Percentiles rank a stretch among this genome's conserved stretches.
Conservation (phyloP, 2,797 vertebrate genomes). For the Molossus alvarezi region DNA sequence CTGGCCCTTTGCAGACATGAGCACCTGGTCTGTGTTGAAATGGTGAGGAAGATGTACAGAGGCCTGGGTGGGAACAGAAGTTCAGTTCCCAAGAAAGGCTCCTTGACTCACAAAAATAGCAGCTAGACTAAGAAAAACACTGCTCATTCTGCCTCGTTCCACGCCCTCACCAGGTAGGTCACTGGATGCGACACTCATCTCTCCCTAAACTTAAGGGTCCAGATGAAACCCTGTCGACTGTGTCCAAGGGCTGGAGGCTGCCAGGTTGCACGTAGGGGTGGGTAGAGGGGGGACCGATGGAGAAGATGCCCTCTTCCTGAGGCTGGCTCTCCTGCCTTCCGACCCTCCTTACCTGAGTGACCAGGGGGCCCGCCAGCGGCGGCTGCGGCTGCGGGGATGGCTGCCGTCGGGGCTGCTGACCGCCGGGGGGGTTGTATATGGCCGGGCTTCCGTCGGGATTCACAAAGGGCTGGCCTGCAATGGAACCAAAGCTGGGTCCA, state of each 20-base stretch:
- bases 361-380: constrained; percentile 90
- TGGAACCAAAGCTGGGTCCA: constrained; percentile 1
- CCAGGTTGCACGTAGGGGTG: background rate
- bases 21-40: background rate
- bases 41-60: background rate
- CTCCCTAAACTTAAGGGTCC: background rate
- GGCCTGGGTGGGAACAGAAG: accelerated
- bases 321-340: accelerated
- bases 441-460: constrained; percentile 97
- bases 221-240: background rate
- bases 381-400: constrained; percentile 92
- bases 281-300: accelerated
- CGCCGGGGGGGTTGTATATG: constrained; percentile 96
- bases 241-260: too few relatives aligned
- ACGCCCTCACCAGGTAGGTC: background rate
- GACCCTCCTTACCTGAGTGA: constrained; percentile 92
- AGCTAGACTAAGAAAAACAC: too few relatives aligned
- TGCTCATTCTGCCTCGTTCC: background rate
- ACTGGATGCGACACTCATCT: background rate
- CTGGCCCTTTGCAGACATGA: too few relatives aligned
- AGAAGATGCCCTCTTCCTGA: background rate
- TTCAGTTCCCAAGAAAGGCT: background rate
- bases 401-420: constrained; percentile 92
- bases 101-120: background rate
- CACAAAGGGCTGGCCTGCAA: constrained; percentile 96